Base-by-base conservation (phyloP, 2,797 vertebrate genomes). In the Erethizon dorsatum region DNA sequence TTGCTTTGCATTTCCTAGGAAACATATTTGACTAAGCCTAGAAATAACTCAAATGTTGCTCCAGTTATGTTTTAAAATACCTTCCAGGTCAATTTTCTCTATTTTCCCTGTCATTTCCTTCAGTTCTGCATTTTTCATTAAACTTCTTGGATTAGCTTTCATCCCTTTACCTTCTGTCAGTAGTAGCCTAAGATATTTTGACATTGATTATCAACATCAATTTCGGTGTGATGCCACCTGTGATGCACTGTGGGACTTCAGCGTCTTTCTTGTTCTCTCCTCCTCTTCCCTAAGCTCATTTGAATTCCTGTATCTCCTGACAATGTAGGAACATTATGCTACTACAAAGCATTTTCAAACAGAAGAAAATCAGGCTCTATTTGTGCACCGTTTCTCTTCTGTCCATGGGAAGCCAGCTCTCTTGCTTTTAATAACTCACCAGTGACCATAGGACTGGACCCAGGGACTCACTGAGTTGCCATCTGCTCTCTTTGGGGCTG, bases 161-260 rank as follows among this genome's bases (percentile, higher is more conserved):
- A 97, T 93, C 97, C 97, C 83, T 83, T 5, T 52, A 92, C 84
- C 97, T 98, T 83, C 96, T 98, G 97, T 98, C 95, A 98, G 92
- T 97, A 98, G 73, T 9, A 97, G 96, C 91, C 96, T 98, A 97
- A 98, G 90, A 80, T 54, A 79, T 97, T 95, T 96, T 95, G 97
- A 83, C 95, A 98, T 77, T 97, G 96, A 98, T 97, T 97, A 97
- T 98, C 97, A 98, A 94, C 96, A 90, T 97, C 95, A 96, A 82
- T 95, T 98, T 98, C 90, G 86, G 89, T 96, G 98, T 95, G 96
- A 69, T 94, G 91, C 98, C 97, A 98, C 98, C 98, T 98, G 98
- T 97, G 98, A n/a, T 50, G 97, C 91, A 98, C 96, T 90, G 95
- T 96, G 98, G 97, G 98, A 98, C 73, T 94, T 92, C 31, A 7